phyloP scores from a whole-genome alignment of 2,113 vertebrate genomes.

The Acinonyx jubatus region DNA sequence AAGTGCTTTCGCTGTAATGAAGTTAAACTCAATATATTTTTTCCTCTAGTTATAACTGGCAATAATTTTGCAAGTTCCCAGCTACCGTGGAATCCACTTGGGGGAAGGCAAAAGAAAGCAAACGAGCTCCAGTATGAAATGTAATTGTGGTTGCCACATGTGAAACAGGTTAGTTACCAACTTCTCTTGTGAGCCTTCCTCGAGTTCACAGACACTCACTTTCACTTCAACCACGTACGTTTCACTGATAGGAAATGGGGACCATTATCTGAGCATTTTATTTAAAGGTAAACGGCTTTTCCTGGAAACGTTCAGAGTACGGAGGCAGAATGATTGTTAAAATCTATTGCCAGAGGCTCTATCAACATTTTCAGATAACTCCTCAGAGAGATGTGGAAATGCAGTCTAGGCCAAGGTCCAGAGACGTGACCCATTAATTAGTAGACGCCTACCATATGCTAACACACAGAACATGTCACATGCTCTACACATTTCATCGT shows the following conservation, averaged over 20 bases:
- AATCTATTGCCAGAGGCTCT: not conserved
- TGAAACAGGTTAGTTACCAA: constrained; percentile 72
- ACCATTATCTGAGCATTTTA: constrained; percentile 47
- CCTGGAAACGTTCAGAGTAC: not conserved
- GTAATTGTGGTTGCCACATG: constrained; percentile 78
- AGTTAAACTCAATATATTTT: constrained; percentile 78
- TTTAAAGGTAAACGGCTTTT: constrained; percentile 38
- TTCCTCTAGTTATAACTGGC: constrained; percentile 77
- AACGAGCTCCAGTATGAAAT: constrained; percentile 71
- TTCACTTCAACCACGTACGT: constrained; percentile 1
- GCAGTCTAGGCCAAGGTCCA: too few species aligned
- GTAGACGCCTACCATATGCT: rapidly evolving
- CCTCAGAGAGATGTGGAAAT: not conserved
- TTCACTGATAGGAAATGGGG: constrained; percentile 54
- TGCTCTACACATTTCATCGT: not conserved
- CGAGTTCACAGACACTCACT: not conserved
- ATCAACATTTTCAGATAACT: constrained; percentile 41
- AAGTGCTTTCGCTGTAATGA: constrained; percentile 70
- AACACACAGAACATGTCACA: not conserved
- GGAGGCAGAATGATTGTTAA: constrained; percentile 41
- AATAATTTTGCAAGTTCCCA: constrained; percentile 77
- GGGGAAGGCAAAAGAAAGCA: constrained; percentile 78
- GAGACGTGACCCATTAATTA: not conserved
- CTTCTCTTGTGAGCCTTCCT: not conserved
- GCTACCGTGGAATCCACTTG: constrained; percentile 79